Evolutionary conservation across 2,113 vertebrate genomes (phyloP).

Genomic region (Uropsilus gracilis): DNA sequence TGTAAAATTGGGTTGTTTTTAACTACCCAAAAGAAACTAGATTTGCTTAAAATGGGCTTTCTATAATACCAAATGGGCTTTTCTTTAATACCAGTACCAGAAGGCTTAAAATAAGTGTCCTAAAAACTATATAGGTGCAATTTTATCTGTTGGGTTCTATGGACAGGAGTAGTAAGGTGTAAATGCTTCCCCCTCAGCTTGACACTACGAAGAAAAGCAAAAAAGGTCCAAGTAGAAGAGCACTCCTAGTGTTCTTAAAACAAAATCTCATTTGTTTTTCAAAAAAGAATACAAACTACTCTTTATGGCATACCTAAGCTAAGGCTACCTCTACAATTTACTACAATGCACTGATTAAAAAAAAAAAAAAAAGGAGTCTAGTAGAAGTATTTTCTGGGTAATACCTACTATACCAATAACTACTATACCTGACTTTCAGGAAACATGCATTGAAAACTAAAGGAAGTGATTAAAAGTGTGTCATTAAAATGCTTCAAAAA

Average conservation of each 20-base stretch:
- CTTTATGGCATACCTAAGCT: slow-evolving; percentile 12
- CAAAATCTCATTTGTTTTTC: slow-evolving; percentile 6
- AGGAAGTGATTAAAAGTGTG: not conserved
- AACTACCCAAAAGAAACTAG: not conserved
- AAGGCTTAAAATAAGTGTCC: not conserved
- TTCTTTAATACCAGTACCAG: not conserved
- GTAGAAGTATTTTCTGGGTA: not conserved
- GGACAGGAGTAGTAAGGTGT: not conserved
- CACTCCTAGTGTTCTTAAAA: not conserved
- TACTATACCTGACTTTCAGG: slow-evolving; percentile 6
- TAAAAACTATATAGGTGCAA: not conserved
- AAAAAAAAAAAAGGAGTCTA: not conserved
- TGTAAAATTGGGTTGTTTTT: not conserved
- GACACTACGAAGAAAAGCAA: not conserved
- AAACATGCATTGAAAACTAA: slow-evolving; percentile 37
- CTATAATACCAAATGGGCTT: not conserved
- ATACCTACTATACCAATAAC: slow-evolving; percentile 3
- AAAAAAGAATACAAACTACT: slow-evolving; percentile 30
- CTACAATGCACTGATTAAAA: not conserved
- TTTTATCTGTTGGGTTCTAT: not conserved
- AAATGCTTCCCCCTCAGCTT: not conserved
- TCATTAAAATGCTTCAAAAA: slow-evolving; percentile 33
- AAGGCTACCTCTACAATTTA: not conserved
- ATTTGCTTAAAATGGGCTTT: slow-evolving; percentile 6
- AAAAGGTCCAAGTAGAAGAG: not conserved